phyloP scores from a whole-genome alignment of 1,140 invertebrate species.

The Euwallacea fornicatus region DNA sequence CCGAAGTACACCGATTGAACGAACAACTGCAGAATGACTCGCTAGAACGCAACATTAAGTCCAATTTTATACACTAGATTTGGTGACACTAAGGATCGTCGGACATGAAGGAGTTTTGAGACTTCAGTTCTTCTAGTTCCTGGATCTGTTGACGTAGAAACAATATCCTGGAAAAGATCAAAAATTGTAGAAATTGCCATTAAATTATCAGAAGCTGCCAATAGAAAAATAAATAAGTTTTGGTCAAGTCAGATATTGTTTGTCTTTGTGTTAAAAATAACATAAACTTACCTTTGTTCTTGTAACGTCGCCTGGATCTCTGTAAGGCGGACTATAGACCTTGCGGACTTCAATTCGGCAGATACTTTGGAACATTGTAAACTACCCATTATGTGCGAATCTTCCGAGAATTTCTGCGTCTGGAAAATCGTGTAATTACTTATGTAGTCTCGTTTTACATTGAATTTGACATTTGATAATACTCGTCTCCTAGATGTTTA shows the following conservation, averaged over 20 bases:
- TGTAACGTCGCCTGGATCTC: conserved; percentile 96
- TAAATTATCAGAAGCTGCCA: not conserved
- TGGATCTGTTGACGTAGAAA: conserved; percentile 89
- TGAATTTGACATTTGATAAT: not conserved
- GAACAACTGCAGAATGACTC: conserved; percentile 23
- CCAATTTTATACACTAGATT: conserved; percentile 44
- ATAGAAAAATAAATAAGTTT: not conserved
- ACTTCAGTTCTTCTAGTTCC: conserved; percentile 86
- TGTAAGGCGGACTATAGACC: conserved; percentile 89
- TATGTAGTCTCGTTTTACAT: not conserved
- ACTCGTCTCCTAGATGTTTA: not conserved
- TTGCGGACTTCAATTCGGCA: conserved; percentile 90
- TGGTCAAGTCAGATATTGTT: no score
- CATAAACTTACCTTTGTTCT: conserved; percentile 83
- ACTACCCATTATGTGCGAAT: conserved; percentile 81
- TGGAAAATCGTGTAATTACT: conserved; percentile 50
- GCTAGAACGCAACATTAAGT: conserved; percentile 32
- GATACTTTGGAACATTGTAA: conserved; percentile 91
- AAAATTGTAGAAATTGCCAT: conserved; percentile 1
- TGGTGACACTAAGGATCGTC: conserved; percentile 61
- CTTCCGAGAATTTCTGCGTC: conserved; percentile 83
- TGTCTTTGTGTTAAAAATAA: not conserved
- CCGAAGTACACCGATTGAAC: conserved; percentile 5
- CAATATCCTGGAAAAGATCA: conserved; percentile 70
- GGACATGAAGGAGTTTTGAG: conserved; percentile 88